These are phyloP conservation scores for Coptodon rendalli DNA, from an alignment of 2,113 vertebrate species.

Conservation along the genomic window DNA sequence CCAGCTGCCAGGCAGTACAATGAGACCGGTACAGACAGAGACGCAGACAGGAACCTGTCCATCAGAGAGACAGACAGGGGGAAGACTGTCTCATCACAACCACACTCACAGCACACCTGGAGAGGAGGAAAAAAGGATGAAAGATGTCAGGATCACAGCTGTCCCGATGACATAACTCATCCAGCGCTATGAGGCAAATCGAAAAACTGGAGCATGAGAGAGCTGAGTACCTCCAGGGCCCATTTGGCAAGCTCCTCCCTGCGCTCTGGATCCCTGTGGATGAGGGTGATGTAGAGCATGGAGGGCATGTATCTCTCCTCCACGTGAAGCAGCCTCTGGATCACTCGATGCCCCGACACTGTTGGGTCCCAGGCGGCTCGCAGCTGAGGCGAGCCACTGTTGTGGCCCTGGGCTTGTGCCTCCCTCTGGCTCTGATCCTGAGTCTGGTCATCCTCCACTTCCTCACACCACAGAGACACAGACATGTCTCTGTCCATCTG, in stretches of 20 bases:
- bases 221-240: conserved; percentile 70
- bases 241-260: conserved; percentile 74
- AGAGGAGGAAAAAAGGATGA: neutral
- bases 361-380: conserved; percentile 72
- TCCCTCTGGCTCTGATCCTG: neutral
- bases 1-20: conserved; percentile 66
- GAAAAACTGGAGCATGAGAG: neutral
- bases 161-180: neutral
- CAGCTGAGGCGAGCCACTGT: conserved; percentile 3
- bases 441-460: conserved; percentile 43
- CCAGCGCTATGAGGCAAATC: neutral
- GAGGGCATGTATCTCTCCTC: conserved; percentile 74
- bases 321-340: conserved; percentile 67
- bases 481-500: conserved; percentile 40
- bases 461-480: conserved; percentile 75
- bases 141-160: neutral
- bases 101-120: conserved; percentile 73
- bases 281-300: conserved; percentile 62
- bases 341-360: conserved; percentile 67
- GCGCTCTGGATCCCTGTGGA: conserved; percentile 70
- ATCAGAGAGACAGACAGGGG: conserved; percentile 72
- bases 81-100: conserved; percentile 73
- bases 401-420: neutral
- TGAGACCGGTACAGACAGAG: conserved; percentile 55
- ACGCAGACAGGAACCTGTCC: conserved; percentile 70